Conservation (phyloP, 1,140 invertebrate genomes). For the Thalassaphorura encarpata region DNA sequence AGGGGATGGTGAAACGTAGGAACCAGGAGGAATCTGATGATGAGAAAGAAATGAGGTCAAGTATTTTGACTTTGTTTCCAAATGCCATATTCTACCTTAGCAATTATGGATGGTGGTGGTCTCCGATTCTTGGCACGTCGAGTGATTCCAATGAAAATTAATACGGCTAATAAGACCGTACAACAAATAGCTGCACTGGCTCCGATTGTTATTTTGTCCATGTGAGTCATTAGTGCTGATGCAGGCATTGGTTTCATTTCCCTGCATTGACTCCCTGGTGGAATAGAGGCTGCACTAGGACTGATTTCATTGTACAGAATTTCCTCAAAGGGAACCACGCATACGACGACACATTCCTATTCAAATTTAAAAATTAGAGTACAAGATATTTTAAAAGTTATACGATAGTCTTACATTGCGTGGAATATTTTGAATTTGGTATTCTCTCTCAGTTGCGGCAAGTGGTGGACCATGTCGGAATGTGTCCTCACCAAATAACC, state of each 20-base stretch:
- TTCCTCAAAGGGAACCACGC: slow-evolving; percentile 79
- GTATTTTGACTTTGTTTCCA: not conserved
- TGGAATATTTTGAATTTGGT: slow-evolving; percentile 84
- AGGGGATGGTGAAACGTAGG: slow-evolving; percentile 26
- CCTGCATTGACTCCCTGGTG: slow-evolving; percentile 56
- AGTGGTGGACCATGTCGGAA: slow-evolving; percentile 81
- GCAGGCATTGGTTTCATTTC: slow-evolving; percentile 58
- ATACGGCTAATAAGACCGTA: slow-evolving; percentile 39
- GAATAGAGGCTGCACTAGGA: slow-evolving; percentile 23
- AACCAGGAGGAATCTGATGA: slow-evolving; percentile 32
- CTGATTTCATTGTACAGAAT: slow-evolving; percentile 32
- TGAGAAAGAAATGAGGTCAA: not conserved
- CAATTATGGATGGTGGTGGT: slow-evolving; percentile 26
- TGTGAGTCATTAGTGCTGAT: slow-evolving; percentile 55
- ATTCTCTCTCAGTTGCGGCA: slow-evolving; percentile 74
- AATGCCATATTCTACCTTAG: slow-evolving; percentile 20
- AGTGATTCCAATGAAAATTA: slow-evolving; percentile 69
- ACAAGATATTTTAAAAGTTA: slow-evolving; percentile 6
- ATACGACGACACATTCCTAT: slow-evolving; percentile 83
- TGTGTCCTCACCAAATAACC: slow-evolving; percentile 76
- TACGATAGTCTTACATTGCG: slow-evolving; percentile 61
- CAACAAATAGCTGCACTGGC: slow-evolving; percentile 54
- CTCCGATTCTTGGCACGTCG: slow-evolving; percentile 45
- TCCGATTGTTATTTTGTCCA: slow-evolving; percentile 87
- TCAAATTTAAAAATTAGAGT: slow-evolving; percentile 23